Evolutionary conservation across 2,888 invertebrate genomes (phyloP).

Genomic region (Drosophila parthenogenetica): DNA sequence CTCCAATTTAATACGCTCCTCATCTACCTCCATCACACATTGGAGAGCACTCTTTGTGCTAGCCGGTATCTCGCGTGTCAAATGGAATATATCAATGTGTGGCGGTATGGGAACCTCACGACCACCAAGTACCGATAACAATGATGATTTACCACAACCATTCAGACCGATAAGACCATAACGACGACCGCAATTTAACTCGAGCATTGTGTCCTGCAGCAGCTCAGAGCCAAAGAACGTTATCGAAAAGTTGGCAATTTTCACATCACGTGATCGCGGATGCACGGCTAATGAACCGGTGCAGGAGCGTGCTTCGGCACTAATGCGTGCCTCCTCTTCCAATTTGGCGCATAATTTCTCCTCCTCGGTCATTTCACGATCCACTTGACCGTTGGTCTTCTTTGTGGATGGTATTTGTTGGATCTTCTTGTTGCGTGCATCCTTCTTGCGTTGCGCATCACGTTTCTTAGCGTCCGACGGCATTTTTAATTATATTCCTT

Average conservation of each 20-base stretch:
- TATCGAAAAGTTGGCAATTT: constrained; percentile 97
- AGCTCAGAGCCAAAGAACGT: constrained; percentile 99
- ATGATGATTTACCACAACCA: constrained; percentile 98
- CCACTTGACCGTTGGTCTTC: constrained; percentile 87
- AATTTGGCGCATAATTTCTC: constrained; percentile 94
- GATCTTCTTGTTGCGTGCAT: constrained; percentile 89
- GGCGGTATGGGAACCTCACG: constrained; percentile 98
- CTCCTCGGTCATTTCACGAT: constrained; percentile 84
- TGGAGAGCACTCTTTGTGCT: constrained; percentile 97
- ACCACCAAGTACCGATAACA: constrained; percentile 95
- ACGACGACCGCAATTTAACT: constrained; percentile 98
- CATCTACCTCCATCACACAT: constrained; percentile 99
- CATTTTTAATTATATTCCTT: constrained; percentile 87
- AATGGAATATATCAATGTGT: constrained; percentile 98
- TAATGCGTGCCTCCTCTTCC: constrained; percentile 95
- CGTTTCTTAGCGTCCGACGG: constrained; percentile 99
- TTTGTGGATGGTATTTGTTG: constrained; percentile 85
- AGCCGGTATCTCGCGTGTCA: constrained; percentile 99
- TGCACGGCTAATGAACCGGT: constrained; percentile 98
- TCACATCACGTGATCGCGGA: constrained; percentile 97
- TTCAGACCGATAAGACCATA: constrained; percentile 99
- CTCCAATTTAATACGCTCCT: constrained; percentile 95
- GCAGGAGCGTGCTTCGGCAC: constrained; percentile 96
- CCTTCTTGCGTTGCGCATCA: constrained; percentile 98
- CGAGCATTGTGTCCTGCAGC: constrained; percentile 97